phyloP scores from a whole-genome alignment of 2,888 invertebrate genomes.

The Hypselothyrea guttata region DNA sequence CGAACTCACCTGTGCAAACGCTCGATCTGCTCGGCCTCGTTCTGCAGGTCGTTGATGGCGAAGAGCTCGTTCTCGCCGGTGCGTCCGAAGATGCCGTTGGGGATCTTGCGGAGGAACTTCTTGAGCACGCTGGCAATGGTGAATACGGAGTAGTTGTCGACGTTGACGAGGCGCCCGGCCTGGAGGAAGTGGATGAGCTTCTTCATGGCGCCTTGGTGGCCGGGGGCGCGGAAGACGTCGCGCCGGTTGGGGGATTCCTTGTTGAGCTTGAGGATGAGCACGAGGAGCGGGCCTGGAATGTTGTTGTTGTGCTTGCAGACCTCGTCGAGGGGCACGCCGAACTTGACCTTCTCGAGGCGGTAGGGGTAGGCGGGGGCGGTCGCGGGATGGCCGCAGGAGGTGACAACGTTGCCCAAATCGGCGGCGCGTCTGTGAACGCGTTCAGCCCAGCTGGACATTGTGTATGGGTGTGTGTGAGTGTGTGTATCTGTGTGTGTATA shows the following conservation, averaged over 20 bases:
- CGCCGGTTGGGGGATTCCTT: slow-evolving; percentile 96
- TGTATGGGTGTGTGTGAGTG: slow-evolving; percentile 31
- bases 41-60: slow-evolving; percentile 91
- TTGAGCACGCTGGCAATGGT: slow-evolving; percentile 99
- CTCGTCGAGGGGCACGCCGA: slow-evolving; percentile 94
- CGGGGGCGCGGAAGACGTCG: slow-evolving; percentile 97
- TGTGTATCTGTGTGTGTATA: slow-evolving; percentile 27
- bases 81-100: slow-evolving; percentile 97
- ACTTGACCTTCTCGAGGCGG: slow-evolving; percentile 95
- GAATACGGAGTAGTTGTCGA: slow-evolving; percentile 97
- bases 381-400: slow-evolving; percentile 94
- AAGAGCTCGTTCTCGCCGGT: slow-evolving; percentile 95
- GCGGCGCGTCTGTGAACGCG: slow-evolving; percentile 96
- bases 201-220: slow-evolving; percentile 97
- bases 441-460: slow-evolving; percentile 94
- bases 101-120: slow-evolving; percentile 97
- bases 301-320: slow-evolving; percentile 97
- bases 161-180: slow-evolving; percentile 93
- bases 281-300: slow-evolving; percentile 95
- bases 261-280: slow-evolving; percentile 95
- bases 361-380: slow-evolving; percentile 88
- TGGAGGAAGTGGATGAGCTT: slow-evolving; percentile 95
- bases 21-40: slow-evolving; percentile 92
- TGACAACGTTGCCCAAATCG: slow-evolving; percentile 94
- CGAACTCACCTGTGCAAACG: slow-evolving; percentile 95